Evolutionary conservation across 23 tunicate genomes (phyloP).

Genomic region (Trididemnum clinides): DNA sequence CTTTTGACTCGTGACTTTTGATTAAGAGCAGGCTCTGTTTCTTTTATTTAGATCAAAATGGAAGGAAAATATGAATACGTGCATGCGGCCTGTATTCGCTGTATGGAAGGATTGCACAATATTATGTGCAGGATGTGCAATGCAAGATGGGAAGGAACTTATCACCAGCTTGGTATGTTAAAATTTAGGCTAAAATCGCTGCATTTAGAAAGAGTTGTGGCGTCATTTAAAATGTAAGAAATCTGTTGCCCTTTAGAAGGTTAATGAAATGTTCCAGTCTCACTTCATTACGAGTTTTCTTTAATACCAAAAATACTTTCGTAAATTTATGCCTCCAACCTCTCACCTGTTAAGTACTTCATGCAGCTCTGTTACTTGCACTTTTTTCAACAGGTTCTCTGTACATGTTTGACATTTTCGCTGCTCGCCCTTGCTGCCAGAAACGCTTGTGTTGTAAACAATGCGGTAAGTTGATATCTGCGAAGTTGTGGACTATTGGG

Average conservation of each 20-base stretch:
- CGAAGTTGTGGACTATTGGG: too few species aligned
- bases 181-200: too few species aligned
- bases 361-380: background rate
- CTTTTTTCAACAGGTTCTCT: slow-evolving; percentile 70
- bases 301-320: too few species aligned
- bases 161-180: slow-evolving; percentile 74
- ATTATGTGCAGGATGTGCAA: slow-evolving; percentile 79
- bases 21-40: too few species aligned
- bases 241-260: too few species aligned
- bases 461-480: slow-evolving; percentile 76
- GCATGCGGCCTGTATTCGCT: slow-evolving; percentile 87
- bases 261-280: too few species aligned
- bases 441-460: slow-evolving; percentile 88
- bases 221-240: too few species aligned
- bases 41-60: slow-evolving; percentile 68
- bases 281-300: too few species aligned
- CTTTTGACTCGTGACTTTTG: too few species aligned
- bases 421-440: slow-evolving; percentile 96
- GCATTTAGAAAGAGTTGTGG: too few species aligned
- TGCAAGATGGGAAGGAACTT: slow-evolving; percentile 76
- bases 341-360: too few species aligned
- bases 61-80: slow-evolving; percentile 86
- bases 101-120: slow-evolving; percentile 91
- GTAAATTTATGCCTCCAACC: too few species aligned
- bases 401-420: slow-evolving; percentile 98